phyloP scores from a whole-genome alignment of 2,797 vertebrate species.

The Tamandua tetradactyla region DNA sequence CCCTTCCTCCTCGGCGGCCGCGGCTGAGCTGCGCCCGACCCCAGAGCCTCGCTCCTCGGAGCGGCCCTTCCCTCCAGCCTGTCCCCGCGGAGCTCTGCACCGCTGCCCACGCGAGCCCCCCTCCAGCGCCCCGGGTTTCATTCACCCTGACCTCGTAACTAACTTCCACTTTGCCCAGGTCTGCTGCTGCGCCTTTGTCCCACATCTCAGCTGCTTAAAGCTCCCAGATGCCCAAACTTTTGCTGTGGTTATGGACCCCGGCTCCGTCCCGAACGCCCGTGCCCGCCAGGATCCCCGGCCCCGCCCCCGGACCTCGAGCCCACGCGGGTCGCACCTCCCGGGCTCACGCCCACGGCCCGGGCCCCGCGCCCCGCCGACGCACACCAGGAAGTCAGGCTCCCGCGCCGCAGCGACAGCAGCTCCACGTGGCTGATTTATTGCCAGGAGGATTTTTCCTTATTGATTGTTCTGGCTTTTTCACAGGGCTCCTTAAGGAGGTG shows the following conservation, averaged over 20 bases:
- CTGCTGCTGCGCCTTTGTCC: conserved; percentile 49
- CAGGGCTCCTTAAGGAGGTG: conserved; percentile 50
- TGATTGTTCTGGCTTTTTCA: conserved; percentile 52
- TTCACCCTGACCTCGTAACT: neutral
- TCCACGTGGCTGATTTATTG: conserved; percentile 85
- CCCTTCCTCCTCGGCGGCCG: neutral
- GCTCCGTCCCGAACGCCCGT: neutral
- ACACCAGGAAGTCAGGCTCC: conserved; percentile 82
- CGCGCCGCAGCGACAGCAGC: conserved; percentile 64
- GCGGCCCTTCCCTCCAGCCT: neutral
- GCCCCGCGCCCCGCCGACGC: conserved; percentile 49
- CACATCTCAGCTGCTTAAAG: neutral
- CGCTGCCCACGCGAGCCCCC: neutral
- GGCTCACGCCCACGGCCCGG: neutral
- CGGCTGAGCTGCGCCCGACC: conserved; percentile 31
- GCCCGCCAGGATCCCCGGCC: neutral
- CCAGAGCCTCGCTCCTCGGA: neutral
- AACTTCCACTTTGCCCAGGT: conserved; percentile 46
- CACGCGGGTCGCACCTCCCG: neutral
- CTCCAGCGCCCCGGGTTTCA: neutral
- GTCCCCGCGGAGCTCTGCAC: neutral
- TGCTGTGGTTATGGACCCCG: neutral
- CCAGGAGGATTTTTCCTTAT: conserved; percentile 45
- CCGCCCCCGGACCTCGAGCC: neutral
- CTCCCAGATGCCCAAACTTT: conserved; percentile 68